Percentiles rank a stretch among this genome's conserved stretches.
These are phyloP conservation scores for Mystacornis crossleyi DNA, from an alignment of 2,113 vertebrate species.

Conservation along the genomic window DNA sequence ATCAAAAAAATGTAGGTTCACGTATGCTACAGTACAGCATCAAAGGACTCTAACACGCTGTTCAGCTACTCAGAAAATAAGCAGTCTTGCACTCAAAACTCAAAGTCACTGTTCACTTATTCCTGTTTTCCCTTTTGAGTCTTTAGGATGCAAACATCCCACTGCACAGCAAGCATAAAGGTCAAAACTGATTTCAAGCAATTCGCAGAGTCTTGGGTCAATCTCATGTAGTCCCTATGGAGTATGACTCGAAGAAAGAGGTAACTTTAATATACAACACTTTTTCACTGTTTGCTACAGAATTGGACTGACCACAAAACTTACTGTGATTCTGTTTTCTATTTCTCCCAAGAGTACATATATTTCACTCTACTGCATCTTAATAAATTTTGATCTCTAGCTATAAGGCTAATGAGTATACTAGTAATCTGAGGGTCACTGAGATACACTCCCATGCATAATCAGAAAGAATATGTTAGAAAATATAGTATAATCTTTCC, in stretches of 20 bases:
- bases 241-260: background rate
- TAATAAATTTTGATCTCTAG: background rate
- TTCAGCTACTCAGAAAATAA: background rate
- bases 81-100: background rate
- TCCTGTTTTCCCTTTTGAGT: background rate
- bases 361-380: background rate
- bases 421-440: background rate
- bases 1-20: background rate
- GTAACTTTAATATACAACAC: background rate
- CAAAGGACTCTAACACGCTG: background rate
- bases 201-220: background rate
- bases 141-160: background rate
- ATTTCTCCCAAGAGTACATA: background rate
- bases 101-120: background rate
- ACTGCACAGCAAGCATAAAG: background rate
- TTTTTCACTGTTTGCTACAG: background rate
- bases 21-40: fast-evolving
- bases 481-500: background rate
- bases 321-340: background rate
- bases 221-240: fast-evolving
- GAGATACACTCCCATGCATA: background rate
- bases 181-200: background rate
- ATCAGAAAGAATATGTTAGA: background rate
- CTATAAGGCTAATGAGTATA: background rate
- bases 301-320: background rate